Conservation (phyloP, 2,113 vertebrate genomes). For the Tichodroma muraria region DNA sequence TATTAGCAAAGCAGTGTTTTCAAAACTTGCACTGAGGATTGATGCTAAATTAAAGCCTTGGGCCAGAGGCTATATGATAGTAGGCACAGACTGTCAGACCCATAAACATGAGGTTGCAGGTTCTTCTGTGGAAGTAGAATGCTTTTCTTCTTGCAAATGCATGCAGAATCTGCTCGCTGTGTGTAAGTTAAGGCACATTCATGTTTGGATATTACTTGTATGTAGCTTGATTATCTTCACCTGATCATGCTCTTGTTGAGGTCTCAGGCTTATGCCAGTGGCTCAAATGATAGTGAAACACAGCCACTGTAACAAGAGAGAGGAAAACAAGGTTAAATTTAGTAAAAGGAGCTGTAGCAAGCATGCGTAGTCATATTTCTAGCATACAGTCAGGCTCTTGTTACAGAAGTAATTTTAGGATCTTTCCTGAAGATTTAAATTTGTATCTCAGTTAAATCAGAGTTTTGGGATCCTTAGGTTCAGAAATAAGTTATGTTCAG, state of each 20-base stretch:
- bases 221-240: not conserved
- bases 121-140: not conserved
- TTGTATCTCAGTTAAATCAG: not conserved
- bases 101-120: not conserved
- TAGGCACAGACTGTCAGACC: not conserved
- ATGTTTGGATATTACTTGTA: not conserved
- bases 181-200: slow-evolving; percentile 6
- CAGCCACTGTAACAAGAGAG: slow-evolving; percentile 64
- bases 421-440: not conserved
- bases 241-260: not conserved
- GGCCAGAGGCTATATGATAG: not conserved
- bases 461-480: not conserved
- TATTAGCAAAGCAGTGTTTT: not conserved
- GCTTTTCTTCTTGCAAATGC: not conserved
- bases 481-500: not conserved
- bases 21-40: not conserved
- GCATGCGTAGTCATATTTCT: not conserved
- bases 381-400: not conserved
- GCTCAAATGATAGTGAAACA: slow-evolving; percentile 71
- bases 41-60: not conserved
- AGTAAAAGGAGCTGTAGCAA: not conserved
- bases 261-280: not conserved
- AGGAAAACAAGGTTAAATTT: not conserved
- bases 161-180: not conserved
- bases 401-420: not conserved